phyloP scores from a whole-genome alignment of 1,140 invertebrate genomes.

The Eubasilissa regina region DNA sequence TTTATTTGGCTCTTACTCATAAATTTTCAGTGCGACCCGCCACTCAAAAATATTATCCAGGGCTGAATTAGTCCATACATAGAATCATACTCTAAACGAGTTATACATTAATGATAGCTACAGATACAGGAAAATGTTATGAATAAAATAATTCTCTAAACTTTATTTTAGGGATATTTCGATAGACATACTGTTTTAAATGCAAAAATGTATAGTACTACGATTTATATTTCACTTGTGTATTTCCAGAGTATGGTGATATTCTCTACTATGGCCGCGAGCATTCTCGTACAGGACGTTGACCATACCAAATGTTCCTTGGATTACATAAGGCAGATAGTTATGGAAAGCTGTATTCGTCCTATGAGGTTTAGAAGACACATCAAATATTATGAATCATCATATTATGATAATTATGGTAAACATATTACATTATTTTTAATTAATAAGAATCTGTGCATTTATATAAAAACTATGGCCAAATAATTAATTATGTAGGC shows the following conservation, averaged over 20 bases:
- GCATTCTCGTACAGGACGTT: slow-evolving; percentile 21
- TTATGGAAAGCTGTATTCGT: slow-evolving; percentile 34
- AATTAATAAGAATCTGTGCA: not conserved
- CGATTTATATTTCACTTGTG: not conserved
- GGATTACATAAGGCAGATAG: slow-evolving; percentile 34
- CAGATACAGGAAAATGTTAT: too few relatives aligned
- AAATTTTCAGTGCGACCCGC: too few relatives aligned
- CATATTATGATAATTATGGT: not conserved
- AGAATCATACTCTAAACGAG: too few relatives aligned
- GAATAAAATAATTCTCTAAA: too few relatives aligned
- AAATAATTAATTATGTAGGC: too few relatives aligned
- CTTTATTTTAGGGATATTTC: too few relatives aligned
- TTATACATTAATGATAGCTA: too few relatives aligned
- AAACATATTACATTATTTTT: not conserved
- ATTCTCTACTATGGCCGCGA: not conserved
- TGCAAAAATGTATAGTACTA: too few relatives aligned
- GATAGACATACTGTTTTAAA: too few relatives aligned
- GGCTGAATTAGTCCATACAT: too few relatives aligned
- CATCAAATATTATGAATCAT: not conserved
- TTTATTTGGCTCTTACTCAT: too few relatives aligned
- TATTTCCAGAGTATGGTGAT: slow-evolving; percentile 27
- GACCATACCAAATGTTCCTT: slow-evolving; percentile 32
- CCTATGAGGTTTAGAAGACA: slow-evolving; percentile 9
- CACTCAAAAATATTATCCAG: too few relatives aligned
- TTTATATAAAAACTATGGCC: not conserved